Conservation (phyloP, 2,797 vertebrate genomes). For the Sparus aurata region DNA sequence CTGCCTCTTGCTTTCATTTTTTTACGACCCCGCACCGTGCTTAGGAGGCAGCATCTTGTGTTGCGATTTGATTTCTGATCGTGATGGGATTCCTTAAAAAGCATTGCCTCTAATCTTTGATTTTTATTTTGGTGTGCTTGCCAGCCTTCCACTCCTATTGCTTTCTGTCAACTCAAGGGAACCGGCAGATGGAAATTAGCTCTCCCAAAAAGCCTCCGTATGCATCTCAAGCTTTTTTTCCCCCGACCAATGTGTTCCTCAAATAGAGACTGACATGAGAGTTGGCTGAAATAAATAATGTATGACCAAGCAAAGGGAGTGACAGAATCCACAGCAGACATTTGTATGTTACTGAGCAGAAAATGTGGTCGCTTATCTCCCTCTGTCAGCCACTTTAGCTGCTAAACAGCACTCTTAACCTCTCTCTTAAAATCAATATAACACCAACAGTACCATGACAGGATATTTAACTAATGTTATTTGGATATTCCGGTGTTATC, state of each 20-base stretch:
- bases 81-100: conserved; percentile 20
- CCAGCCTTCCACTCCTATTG: conserved; percentile 13
- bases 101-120: conserved; percentile 22
- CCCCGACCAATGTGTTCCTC: conserved; percentile 24
- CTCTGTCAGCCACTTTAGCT: conserved; percentile 21
- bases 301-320: conserved; percentile 42
- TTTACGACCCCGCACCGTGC: not conserved
- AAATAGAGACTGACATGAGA: conserved; percentile 32
- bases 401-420: not conserved
- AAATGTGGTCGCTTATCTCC: conserved; percentile 41
- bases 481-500: not conserved
- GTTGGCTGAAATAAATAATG: conserved; percentile 58
- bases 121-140: conserved; percentile 12
- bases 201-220: conserved; percentile 4
- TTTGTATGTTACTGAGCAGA: conserved; percentile 41
- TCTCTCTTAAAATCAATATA: conserved; percentile 13
- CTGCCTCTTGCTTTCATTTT: conserved; percentile 34
- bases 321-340: conserved; percentile 38
- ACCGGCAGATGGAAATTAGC: conserved; percentile 8
- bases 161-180: conserved; percentile 30
- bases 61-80: conserved; percentile 12
- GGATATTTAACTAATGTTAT: not conserved
- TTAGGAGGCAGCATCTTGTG: conserved; percentile 4
- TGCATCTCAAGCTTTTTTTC: conserved; percentile 16
- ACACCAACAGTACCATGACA: not conserved